These are phyloP conservation scores for Physella acuta DNA, from an alignment of 1,140 invertebrate species.

Conservation along the genomic window DNA sequence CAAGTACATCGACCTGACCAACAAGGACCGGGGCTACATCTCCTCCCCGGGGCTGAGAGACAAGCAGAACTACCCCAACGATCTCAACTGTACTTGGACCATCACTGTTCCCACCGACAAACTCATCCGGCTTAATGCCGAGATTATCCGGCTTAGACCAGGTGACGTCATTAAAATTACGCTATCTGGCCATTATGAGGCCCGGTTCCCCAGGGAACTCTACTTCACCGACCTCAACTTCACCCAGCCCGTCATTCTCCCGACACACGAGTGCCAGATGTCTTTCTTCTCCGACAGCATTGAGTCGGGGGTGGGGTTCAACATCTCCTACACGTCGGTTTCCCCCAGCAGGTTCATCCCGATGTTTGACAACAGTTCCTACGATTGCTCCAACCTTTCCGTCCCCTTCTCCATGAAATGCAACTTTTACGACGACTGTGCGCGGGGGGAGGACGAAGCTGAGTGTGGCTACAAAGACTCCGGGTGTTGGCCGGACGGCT, in stretches of 20 bases:
- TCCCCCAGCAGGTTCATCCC: not conserved
- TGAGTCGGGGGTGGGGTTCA: conserved; percentile 9
- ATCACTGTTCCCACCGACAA: conserved; percentile 1
- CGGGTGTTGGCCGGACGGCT: conserved; percentile 9
- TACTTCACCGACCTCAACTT: not conserved
- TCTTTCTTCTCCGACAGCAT: conserved; percentile 11
- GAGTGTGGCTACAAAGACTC: not conserved
- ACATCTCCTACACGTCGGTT: conserved; percentile 8
- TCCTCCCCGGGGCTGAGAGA: conserved; percentile 5
- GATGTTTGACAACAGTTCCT: conserved; percentile 1
- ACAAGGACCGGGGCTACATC: not conserved
- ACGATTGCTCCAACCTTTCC: not conserved
- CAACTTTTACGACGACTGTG: conserved; percentile 12
- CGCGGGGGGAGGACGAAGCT: conserved; percentile 3
- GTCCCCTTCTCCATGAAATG: not conserved
- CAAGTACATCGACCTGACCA: not conserved
- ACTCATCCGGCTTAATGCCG: not conserved
- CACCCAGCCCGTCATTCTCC: conserved; percentile 8
- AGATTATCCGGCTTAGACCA: not conserved
- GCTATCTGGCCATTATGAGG: not conserved
- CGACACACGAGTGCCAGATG: not conserved
- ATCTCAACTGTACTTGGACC: conserved; percentile 9
- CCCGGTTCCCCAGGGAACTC: not conserved
- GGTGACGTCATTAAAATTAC: conserved; percentile 9
- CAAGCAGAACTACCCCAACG: conserved; percentile 16